A percentile compares a stretch with the other conserved stretches of the same genome.
Evolutionary conservation across 1,140 invertebrate genomes (phyloP).

Genomic region (Magallana ariakensis): DNA sequence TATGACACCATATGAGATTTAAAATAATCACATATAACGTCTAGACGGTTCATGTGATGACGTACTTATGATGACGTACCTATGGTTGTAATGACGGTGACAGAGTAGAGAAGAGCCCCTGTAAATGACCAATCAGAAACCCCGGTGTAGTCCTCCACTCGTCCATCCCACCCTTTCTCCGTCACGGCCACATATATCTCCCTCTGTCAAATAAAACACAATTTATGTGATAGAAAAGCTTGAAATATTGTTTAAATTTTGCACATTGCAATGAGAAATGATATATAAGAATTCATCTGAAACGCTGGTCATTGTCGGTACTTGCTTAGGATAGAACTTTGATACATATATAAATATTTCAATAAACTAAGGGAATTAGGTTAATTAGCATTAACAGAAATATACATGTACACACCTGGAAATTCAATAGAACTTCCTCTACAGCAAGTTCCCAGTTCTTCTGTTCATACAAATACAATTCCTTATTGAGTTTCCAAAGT

Average conservation of each 20-base stretch:
- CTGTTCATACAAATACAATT: not conserved
- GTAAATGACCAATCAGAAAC: slow-evolving; percentile 87
- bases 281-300: too few relatives aligned
- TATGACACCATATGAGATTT: too few relatives aligned
- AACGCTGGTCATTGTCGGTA: too few relatives aligned
- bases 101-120: slow-evolving; percentile 89
- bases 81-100: slow-evolving; percentile 91
- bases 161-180: slow-evolving; percentile 81
- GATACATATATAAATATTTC: not conserved
- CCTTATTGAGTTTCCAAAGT: not conserved
- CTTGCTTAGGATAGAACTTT: too few relatives aligned
- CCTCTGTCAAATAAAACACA: not conserved
- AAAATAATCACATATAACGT: too few relatives aligned
- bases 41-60: not conserved
- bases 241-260: too few relatives aligned
- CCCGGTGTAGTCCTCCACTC: slow-evolving; percentile 83
- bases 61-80: slow-evolving; percentile 86
- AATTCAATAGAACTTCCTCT: not conserved
- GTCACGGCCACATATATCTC: slow-evolving; percentile 42
- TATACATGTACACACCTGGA: not conserved
- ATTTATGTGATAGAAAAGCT: too few relatives aligned
- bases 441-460: not conserved
- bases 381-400: too few relatives aligned
- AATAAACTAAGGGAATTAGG: too few relatives aligned
- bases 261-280: too few relatives aligned